Conservation (phyloP, 2,888 invertebrate genomes). For the Subacronicta megacephala region DNA sequence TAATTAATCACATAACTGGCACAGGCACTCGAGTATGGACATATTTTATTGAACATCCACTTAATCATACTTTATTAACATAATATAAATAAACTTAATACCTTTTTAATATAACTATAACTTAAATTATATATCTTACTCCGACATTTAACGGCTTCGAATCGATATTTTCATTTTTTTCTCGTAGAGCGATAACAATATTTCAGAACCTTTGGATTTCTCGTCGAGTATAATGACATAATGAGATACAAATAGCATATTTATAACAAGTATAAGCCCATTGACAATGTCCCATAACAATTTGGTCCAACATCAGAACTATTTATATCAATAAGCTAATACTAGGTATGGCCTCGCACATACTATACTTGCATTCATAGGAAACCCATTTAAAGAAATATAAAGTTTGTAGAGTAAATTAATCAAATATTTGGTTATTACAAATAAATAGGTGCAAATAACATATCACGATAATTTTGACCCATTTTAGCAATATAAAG, state of each 20-base stretch:
- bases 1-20: slow-evolving; percentile 62
- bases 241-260: slow-evolving; percentile 30
- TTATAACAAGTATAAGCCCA: slow-evolving; percentile 58
- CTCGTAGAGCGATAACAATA: slow-evolving; percentile 49
- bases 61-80: slow-evolving; percentile 62
- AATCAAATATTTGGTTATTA: slow-evolving; percentile 18
- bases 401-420: background rate
- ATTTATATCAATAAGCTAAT: slow-evolving; percentile 68
- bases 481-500: slow-evolving; percentile 10
- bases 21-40: slow-evolving; percentile 71
- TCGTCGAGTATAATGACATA: slow-evolving; percentile 46
- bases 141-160: slow-evolving; percentile 48
- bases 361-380: slow-evolving; percentile 28
- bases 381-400: slow-evolving; percentile 11
- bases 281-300: slow-evolving; percentile 55
- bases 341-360: slow-evolving; percentile 60
- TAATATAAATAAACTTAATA: slow-evolving; percentile 70
- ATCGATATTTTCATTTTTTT: slow-evolving; percentile 41
- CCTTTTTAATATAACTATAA: slow-evolving; percentile 56
- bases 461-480: slow-evolving; percentile 40
- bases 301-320: slow-evolving; percentile 55
- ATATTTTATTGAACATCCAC: slow-evolving; percentile 54
- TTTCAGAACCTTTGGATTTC: slow-evolving; percentile 53
- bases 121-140: slow-evolving; percentile 58
- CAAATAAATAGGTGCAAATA: slow-evolving; percentile 40